Conservation (phyloP, 2,888 invertebrate genomes). For the Suillia variegata region DNA sequence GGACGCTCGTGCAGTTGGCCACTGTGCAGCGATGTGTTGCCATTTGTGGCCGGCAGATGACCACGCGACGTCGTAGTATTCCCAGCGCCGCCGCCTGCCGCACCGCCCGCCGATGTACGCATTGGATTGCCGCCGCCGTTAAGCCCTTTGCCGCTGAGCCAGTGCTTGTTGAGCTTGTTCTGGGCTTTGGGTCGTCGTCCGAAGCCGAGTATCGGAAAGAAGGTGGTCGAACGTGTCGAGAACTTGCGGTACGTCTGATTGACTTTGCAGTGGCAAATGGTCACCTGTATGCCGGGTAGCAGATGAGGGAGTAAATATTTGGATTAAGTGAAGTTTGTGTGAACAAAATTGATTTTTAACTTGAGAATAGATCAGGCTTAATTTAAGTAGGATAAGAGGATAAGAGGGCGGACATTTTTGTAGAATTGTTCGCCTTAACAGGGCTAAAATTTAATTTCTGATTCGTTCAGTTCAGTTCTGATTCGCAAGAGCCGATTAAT, state of each 20-base stretch:
- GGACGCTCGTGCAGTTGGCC: slow-evolving; percentile 58
- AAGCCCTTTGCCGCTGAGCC: slow-evolving; percentile 67
- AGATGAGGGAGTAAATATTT: neutral
- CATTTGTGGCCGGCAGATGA: slow-evolving; percentile 22
- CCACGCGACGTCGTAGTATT: slow-evolving; percentile 13
- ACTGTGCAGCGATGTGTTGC: slow-evolving; percentile 24
- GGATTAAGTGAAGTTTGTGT: neutral
- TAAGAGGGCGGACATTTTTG: too few relatives aligned
- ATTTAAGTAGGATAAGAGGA: too few relatives aligned
- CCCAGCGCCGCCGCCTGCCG: slow-evolving; percentile 41
- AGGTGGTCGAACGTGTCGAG: slow-evolving; percentile 65
- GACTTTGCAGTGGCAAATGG: slow-evolving; percentile 79
- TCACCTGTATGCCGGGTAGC: slow-evolving; percentile 72
- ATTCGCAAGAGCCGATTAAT: too few relatives aligned
- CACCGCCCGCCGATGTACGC: slow-evolving; percentile 19
- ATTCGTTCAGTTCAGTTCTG: too few relatives aligned
- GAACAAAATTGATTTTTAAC: too few relatives aligned
- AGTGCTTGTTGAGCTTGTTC: slow-evolving; percentile 62
- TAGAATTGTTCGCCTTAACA: too few relatives aligned
- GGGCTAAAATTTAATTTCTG: too few relatives aligned
- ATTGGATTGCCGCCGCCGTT: slow-evolving; percentile 32
- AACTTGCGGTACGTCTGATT: slow-evolving; percentile 76
- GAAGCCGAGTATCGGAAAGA: slow-evolving; percentile 61
- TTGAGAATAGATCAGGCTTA: too few relatives aligned
- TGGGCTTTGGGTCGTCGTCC: slow-evolving; percentile 57